phyloP scores from a whole-genome alignment of 2,888 invertebrate species.

The Yponomeuta evonymella region DNA sequence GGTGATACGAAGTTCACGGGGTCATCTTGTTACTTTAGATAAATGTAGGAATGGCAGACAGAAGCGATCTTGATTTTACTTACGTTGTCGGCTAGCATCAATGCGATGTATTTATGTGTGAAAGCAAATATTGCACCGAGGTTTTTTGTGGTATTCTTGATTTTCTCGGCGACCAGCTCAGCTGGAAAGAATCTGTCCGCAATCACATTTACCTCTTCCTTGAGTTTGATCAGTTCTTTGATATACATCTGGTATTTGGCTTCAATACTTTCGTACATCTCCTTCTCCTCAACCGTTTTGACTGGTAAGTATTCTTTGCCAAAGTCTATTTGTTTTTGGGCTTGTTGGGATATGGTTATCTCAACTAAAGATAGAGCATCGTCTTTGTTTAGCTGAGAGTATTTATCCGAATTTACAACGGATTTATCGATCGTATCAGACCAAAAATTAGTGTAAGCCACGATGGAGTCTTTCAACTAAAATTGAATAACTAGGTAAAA shows the following conservation, averaged over 20 bases:
- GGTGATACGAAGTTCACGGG: too few species aligned
- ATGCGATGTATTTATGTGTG: constrained; percentile 37
- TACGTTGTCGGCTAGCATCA: constrained; percentile 39
- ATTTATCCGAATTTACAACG: constrained; percentile 33
- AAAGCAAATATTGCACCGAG: constrained; percentile 39
- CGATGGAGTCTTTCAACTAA: constrained; percentile 37
- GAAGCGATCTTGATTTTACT: constrained; percentile 25
- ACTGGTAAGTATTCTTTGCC: constrained; percentile 37
- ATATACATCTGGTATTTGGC: constrained; percentile 29
- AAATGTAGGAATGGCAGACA: too few species aligned
- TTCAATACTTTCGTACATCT: constrained; percentile 35
- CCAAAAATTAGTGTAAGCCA: constrained; percentile 41
- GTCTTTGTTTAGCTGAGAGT: constrained; percentile 29
- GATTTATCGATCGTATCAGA: constrained; percentile 37
- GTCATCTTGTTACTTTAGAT: too few species aligned
- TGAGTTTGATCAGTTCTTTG: constrained; percentile 29
- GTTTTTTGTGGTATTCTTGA: constrained; percentile 29
- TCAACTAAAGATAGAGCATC: constrained; percentile 35
- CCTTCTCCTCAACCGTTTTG: constrained; percentile 30
- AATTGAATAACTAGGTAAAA: neutral
- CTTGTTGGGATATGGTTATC: constrained; percentile 34
- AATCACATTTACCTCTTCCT: constrained; percentile 36
- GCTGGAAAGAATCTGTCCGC: constrained; percentile 34
- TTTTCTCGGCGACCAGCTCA: neutral
- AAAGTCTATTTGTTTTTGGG: constrained; percentile 37